phyloP scores from a whole-genome alignment of 2,113 vertebrate species.

The Rhinolophus sinicus region DNA sequence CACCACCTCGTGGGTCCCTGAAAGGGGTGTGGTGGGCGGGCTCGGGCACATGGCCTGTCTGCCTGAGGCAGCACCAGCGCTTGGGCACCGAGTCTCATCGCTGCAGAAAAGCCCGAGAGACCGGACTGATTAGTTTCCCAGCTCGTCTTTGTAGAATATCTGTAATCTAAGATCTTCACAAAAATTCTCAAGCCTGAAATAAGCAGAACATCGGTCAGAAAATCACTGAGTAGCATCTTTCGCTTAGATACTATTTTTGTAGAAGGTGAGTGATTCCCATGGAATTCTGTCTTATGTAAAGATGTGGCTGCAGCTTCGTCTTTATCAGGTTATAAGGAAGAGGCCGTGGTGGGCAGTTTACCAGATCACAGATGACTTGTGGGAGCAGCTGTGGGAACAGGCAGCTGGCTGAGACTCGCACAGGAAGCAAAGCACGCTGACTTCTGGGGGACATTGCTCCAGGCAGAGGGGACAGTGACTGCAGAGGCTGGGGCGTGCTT shows the following conservation, averaged over 20 bases:
- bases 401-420: background rate
- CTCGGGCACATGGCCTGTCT: background rate
- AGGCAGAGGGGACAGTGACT: background rate
- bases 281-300: background rate
- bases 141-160: background rate
- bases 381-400: background rate
- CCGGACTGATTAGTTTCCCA: background rate
- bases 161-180: background rate
- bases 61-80: background rate
- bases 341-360: rapidly evolving
- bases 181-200: background rate
- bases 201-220: background rate
- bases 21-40: background rate
- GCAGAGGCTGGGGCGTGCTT: background rate
- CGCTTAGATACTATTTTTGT: background rate
- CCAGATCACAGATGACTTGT: background rate
- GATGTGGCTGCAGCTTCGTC: background rate
- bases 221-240: background rate
- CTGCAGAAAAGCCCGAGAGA: background rate
- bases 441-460: rapidly evolving
- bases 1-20: background rate
- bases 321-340: background rate
- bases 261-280: background rate
- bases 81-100: background rate
- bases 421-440: background rate